phyloP scores from a whole-genome alignment of 1,140 invertebrate species.

The Platyscapa corneri region DNA sequence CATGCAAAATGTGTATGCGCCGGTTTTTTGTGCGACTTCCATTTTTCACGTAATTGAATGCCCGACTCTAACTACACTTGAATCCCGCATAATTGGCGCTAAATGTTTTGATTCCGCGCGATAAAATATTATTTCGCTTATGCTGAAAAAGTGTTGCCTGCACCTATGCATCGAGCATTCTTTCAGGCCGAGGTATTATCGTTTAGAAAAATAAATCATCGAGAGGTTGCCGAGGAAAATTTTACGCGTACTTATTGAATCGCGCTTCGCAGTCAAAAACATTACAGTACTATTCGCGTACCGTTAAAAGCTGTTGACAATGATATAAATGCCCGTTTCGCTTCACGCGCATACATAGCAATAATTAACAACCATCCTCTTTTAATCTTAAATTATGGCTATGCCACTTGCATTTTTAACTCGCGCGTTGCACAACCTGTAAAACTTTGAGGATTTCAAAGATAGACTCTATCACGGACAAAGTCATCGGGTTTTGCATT shows the following conservation, averaged over 20 bases:
- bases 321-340: too few species aligned
- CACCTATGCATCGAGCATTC: not conserved
- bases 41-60: constrained; percentile 12
- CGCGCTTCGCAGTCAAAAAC: not conserved
- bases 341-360: not conserved
- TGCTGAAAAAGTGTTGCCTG: not conserved
- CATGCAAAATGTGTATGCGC: not conserved
- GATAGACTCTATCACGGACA: too few species aligned
- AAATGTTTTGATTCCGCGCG: not conserved
- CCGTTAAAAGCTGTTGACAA: not conserved
- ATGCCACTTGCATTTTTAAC: too few species aligned
- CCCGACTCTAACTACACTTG: not conserved
- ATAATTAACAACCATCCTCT: not conserved
- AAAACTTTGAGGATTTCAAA: too few species aligned
- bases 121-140: not conserved
- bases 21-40: constrained; percentile 7
- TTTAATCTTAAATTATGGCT: too few species aligned
- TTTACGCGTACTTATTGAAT: not conserved
- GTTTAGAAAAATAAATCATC: not conserved
- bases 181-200: not conserved
- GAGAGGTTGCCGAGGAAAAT: not conserved
- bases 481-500: not conserved
- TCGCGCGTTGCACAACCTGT: too few species aligned
- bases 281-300: not conserved
- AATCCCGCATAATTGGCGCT: constrained; percentile 25